phyloP scores from a whole-genome alignment of 1,140 invertebrate species.

The Laodelphax striatellus region DNA sequence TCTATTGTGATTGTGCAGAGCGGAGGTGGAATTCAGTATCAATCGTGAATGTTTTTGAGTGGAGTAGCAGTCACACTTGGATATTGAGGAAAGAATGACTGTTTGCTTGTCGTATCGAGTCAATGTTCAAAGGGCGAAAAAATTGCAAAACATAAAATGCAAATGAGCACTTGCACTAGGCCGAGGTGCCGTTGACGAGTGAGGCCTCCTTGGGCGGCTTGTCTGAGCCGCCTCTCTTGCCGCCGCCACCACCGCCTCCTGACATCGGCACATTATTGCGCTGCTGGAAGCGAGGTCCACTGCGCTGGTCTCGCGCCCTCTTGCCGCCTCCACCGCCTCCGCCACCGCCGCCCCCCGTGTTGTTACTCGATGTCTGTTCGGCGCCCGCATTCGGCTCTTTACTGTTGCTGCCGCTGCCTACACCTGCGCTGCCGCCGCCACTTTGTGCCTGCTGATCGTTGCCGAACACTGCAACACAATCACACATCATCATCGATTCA shows the following conservation, averaged over 20 bases:
- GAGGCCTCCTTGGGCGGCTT: constrained; percentile 8
- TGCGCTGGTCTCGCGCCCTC: constrained; percentile 3
- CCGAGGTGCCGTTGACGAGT: constrained; percentile 13
- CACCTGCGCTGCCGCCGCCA: background rate
- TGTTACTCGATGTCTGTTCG: constrained; percentile 3
- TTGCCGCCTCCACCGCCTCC: background rate
- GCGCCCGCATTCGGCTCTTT: background rate
- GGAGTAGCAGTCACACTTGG: too few species aligned
- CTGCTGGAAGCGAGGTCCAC: background rate
- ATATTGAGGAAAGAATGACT: too few species aligned
- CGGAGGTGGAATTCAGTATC: too few species aligned
- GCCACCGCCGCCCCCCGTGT: constrained; percentile 1
- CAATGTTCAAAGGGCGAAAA: constrained; percentile 1
- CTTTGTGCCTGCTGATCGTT: background rate
- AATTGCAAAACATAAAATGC: constrained; percentile 6
- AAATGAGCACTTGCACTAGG: background rate
- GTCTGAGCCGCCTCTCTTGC: constrained; percentile 6
- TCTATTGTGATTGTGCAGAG: too few species aligned
- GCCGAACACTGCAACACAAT: constrained; percentile 12
- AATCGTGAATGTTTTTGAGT: too few species aligned
- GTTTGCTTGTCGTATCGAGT: background rate
- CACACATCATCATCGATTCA: background rate
- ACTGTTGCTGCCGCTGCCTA: background rate
- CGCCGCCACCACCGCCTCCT: constrained; percentile 1
- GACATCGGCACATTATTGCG: background rate